phyloP scores from a whole-genome alignment of 2,113 vertebrate genomes.

The Cyanocitta stelleri region DNA sequence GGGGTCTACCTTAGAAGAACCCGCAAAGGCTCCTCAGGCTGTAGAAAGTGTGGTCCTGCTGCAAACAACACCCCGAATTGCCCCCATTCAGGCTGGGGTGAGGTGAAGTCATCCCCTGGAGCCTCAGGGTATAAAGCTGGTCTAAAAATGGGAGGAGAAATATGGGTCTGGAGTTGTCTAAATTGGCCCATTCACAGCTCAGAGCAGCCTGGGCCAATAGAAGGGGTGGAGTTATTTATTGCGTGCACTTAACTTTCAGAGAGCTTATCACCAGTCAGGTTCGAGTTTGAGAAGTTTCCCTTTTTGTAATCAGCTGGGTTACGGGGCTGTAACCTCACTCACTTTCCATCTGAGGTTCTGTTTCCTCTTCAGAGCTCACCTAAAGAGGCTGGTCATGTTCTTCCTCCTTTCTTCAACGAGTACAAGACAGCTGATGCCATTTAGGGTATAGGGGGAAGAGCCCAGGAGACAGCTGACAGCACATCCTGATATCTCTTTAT shows the following conservation, averaged over 20 bases:
- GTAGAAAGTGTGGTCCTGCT: neutral
- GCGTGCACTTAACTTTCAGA: neutral
- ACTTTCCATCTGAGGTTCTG: constrained; percentile 31
- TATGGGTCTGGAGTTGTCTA: neutral
- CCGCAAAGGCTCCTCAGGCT: neutral
- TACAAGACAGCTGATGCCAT: neutral
- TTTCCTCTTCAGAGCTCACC: neutral
- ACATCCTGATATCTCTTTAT: neutral
- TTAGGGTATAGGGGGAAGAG: neutral
- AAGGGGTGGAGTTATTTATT: neutral
- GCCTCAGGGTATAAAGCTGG: neutral
- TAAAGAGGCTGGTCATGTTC: neutral
- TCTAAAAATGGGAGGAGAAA: neutral
- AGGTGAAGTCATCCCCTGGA: neutral
- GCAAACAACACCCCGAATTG: accelerated
- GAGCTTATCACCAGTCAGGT: constrained; percentile 5
- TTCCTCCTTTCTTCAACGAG: neutral
- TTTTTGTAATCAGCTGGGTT: constrained; percentile 21
- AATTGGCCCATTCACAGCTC: neutral
- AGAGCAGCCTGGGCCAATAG: neutral
- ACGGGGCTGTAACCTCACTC: neutral
- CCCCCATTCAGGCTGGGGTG: neutral
- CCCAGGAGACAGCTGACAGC: neutral
- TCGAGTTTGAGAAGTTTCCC: constrained; percentile 22
- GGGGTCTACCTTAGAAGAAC: neutral